Conservation (phyloP, 2,113 vertebrate species). For the Indicator maculatus region DNA sequence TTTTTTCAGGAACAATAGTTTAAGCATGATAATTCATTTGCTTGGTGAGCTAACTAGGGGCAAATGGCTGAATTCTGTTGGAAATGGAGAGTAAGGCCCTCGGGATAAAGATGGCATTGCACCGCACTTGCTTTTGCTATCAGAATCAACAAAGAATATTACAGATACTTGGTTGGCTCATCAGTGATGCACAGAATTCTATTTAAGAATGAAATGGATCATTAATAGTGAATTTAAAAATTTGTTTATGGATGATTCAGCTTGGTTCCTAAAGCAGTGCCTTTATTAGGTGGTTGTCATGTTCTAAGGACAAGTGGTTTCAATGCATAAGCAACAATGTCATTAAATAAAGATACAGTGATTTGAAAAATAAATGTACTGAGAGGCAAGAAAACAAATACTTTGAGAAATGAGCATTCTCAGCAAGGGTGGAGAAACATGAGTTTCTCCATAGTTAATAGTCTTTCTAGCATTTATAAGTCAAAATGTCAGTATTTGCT, state of each 20-base stretch:
- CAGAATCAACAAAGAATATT: not conserved
- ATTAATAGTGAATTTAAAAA: slow-evolving; percentile 28
- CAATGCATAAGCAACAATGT: not conserved
- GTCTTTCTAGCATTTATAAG: no score
- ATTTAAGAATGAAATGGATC: slow-evolving; percentile 12
- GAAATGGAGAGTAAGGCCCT: not conserved
- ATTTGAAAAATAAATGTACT: not conserved
- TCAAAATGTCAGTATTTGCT: not conserved
- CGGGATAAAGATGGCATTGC: not conserved
- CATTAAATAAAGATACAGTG: not conserved
- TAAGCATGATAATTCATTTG: not conserved
- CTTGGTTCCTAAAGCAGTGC: not conserved
- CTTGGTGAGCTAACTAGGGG: not conserved
- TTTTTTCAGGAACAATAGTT: not conserved
- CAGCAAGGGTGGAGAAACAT: not conserved
- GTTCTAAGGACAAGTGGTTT: not conserved
- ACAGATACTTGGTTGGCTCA: not conserved
- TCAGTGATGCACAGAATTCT: not conserved
- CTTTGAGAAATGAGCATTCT: not conserved
- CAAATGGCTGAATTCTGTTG: not conserved
- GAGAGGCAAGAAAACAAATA: not conserved
- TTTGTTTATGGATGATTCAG: not conserved
- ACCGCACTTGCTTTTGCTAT: not conserved
- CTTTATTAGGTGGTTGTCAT: not conserved
- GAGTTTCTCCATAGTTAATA: not conserved